These are phyloP conservation scores for Venustaconcha ellipsiformis DNA, from an alignment of 1,140 invertebrate species.

Conservation along the genomic window DNA sequence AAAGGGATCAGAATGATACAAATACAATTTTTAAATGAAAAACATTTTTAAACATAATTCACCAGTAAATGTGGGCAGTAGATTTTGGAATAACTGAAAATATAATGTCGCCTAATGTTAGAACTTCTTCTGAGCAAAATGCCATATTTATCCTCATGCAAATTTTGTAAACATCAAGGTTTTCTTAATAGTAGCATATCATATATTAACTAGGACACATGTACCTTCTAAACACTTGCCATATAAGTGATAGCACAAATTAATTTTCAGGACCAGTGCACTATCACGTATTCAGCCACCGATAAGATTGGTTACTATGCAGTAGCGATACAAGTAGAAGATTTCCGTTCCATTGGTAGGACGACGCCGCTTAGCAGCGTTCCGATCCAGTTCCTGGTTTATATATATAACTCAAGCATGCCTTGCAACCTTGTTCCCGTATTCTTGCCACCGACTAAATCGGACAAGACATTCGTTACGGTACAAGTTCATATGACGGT, in stretches of 20 bases:
- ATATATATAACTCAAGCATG: slow-evolving; percentile 1
- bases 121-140: background rate
- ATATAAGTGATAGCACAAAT: background rate
- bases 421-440: background rate
- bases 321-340: slow-evolving; percentile 31
- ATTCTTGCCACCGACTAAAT: slow-evolving; percentile 4
- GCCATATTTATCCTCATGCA: background rate
- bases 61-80: background rate
- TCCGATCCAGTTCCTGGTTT: slow-evolving; percentile 24
- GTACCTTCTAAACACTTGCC: background rate
- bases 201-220: background rate
- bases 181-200: background rate
- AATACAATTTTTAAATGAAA: too few species aligned
- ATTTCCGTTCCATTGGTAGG: slow-evolving; percentile 1
- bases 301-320: slow-evolving; percentile 17
- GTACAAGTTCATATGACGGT: background rate
- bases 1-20: background rate
- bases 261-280: slow-evolving; percentile 5
- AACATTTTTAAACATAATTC: too few species aligned
- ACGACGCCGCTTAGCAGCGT: slow-evolving; percentile 25
- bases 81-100: background rate
- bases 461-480: slow-evolving; percentile 2
- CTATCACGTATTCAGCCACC: slow-evolving; percentile 3
- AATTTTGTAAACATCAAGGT: background rate
- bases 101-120: background rate